phyloP scores from a whole-genome alignment of 2,113 vertebrate genomes.

The Nerophis lumbriciformis region DNA sequence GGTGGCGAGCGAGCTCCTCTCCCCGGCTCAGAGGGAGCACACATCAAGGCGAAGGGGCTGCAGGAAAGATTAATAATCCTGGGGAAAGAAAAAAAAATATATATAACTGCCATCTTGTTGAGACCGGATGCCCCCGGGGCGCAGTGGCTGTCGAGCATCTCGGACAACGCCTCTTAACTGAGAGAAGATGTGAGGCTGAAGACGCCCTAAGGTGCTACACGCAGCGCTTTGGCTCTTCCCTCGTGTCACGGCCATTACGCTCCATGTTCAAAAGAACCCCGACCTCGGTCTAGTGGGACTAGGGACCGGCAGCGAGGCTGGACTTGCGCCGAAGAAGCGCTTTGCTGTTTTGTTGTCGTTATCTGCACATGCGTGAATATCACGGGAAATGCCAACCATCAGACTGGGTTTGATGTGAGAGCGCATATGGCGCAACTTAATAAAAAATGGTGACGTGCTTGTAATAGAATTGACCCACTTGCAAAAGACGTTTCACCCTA shows the following conservation, averaged over 20 bases:
- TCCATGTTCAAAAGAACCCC: slow-evolving; percentile 39
- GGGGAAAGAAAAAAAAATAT: background rate
- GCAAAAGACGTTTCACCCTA: background rate
- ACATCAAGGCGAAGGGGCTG: slow-evolving; percentile 27
- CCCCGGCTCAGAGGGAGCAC: slow-evolving; percentile 2
- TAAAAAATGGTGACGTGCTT: background rate
- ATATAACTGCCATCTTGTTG: slow-evolving; percentile 25
- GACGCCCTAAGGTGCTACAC: slow-evolving; percentile 41
- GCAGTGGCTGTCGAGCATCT: slow-evolving; percentile 26
- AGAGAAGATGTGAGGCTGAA: slow-evolving; percentile 40
- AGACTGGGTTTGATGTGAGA: background rate
- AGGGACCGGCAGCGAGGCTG: slow-evolving; percentile 6
- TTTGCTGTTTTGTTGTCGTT: background rate
- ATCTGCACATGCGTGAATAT: background rate
- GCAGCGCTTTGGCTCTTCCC: slow-evolving; percentile 43
- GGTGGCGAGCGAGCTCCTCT: background rate
- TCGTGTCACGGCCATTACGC: slow-evolving; percentile 34
- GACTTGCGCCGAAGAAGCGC: slow-evolving; percentile 1
- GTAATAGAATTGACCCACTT: background rate
- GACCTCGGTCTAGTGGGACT: slow-evolving; percentile 18
- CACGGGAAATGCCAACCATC: background rate
- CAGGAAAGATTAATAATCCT: slow-evolving; percentile 37
- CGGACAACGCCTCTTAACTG: slow-evolving; percentile 35
- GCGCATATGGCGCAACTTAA: background rate
- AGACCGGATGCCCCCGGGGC: slow-evolving; percentile 30